phyloP scores from a whole-genome alignment of 2,113 vertebrate species.

The Sylvilagus bachmani region DNA sequence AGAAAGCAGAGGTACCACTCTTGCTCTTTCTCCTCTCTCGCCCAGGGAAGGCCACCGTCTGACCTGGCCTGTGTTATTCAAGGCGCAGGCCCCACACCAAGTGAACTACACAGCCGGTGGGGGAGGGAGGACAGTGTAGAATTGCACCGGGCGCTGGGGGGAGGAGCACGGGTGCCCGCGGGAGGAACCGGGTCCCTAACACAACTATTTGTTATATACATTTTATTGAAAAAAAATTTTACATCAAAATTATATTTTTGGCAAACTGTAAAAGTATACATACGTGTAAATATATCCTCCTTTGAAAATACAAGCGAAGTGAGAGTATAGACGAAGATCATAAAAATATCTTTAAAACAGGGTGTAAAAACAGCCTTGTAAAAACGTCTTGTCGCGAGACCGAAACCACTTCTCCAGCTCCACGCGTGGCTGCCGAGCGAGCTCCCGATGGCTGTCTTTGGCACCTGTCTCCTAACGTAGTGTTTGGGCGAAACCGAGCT shows the following conservation, averaged over 20 bases:
- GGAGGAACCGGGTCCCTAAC: slow-evolving; percentile 38
- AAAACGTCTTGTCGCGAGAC: slow-evolving; percentile 85
- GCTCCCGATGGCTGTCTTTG: slow-evolving; percentile 80
- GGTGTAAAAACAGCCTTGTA: slow-evolving; percentile 88
- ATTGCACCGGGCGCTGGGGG: background rate
- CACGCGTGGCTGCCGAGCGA: slow-evolving; percentile 80
- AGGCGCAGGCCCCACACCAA: slow-evolving; percentile 44
- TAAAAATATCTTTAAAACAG: slow-evolving; percentile 88
- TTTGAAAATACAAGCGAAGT: slow-evolving; percentile 91
- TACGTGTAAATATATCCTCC: slow-evolving; percentile 97
- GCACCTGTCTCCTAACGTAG: slow-evolving; percentile 79
- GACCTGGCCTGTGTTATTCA: background rate
- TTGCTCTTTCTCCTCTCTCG: background rate
- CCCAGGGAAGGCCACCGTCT: slow-evolving; percentile 31
- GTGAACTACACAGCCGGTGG: background rate
- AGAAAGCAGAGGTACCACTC: background rate
- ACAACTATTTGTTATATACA: slow-evolving; percentile 90
- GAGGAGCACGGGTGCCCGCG: too few relatives aligned
- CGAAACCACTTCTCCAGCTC: slow-evolving; percentile 80
- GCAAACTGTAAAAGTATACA: slow-evolving; percentile 93
- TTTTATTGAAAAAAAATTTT: slow-evolving; percentile 96
- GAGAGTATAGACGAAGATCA: slow-evolving; percentile 91
- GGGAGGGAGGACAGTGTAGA: background rate
- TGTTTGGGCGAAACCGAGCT: slow-evolving; percentile 27
- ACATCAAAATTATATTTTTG: slow-evolving; percentile 91